Evolutionary conservation across 1,140 invertebrate species (phyloP).

Genomic region (Temnothorax curvispinosus): DNA sequence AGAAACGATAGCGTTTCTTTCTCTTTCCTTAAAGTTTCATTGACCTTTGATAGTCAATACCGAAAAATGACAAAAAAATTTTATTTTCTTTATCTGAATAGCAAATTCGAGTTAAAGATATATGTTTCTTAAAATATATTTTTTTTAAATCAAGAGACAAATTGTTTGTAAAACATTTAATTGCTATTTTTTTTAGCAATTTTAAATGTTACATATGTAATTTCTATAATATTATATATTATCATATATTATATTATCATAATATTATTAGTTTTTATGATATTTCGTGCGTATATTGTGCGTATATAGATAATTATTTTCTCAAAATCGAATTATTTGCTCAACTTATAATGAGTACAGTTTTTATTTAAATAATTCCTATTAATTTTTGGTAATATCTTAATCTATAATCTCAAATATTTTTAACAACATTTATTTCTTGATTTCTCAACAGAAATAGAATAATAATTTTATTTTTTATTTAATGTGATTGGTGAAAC

Average conservation of each 20-base stretch:
- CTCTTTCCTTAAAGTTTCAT: not conserved
- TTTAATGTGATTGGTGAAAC: not conserved
- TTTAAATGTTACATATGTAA: too few species aligned
- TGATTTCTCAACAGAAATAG: not conserved
- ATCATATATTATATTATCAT: too few species aligned
- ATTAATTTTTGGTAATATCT: not conserved
- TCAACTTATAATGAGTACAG: too few species aligned
- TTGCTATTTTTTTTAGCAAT: too few species aligned
- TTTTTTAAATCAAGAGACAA: not conserved
- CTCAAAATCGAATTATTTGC: not conserved
- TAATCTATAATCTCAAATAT: not conserved
- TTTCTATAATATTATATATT: too few species aligned
- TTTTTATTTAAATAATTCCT: not conserved
- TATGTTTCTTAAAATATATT: not conserved
- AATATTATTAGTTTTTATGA: too few species aligned
- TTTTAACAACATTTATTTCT: constrained; percentile 4
- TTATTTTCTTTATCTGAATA: constrained; percentile 1
- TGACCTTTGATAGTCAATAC: not conserved
- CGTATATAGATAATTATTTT: not conserved
- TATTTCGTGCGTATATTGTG: too few species aligned
- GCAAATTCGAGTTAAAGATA: not conserved
- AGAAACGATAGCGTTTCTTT: not conserved
- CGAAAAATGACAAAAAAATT: not conserved
- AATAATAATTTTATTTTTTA: not conserved
- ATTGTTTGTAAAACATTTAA: too few species aligned